These are phyloP conservation scores for Aurelia aurita DNA, from an alignment of 30 jellyfish, hydroid and myxozoan species.

Conservation along the genomic window DNA sequence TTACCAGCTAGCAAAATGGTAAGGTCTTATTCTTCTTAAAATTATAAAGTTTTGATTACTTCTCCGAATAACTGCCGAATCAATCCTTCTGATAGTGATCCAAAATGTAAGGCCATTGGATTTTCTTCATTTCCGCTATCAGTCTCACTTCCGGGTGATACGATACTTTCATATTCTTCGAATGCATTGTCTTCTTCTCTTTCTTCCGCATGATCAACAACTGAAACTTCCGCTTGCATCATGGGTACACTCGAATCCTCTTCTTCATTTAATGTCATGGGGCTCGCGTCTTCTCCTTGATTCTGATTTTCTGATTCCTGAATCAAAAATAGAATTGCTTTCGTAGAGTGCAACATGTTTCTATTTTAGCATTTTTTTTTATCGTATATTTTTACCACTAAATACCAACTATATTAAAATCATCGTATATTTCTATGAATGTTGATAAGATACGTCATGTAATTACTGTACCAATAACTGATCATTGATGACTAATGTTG, in stretches of 20 bases:
- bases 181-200: not conserved
- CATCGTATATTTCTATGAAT: too few relatives aligned
- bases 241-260: not conserved
- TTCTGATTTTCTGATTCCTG: too few relatives aligned
- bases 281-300: not conserved
- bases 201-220: constrained; percentile 15
- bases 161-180: not conserved
- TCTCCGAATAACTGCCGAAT: constrained; percentile 52
- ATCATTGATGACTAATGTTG: too few relatives aligned
- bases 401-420: too few relatives aligned
- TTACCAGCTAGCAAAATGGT: too few relatives aligned
- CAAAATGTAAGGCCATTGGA: constrained; percentile 14
- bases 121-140: constrained; percentile 66
- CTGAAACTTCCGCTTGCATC: constrained; percentile 27
- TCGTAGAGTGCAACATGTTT: too few relatives aligned
- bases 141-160: constrained; percentile 50
- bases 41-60: not conserved
- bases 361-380: too few relatives aligned
- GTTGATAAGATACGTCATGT: too few relatives aligned
- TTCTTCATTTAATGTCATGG: not conserved
- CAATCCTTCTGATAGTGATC: constrained; percentile 40
- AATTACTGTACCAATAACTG: too few relatives aligned
- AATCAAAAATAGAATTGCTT: too few relatives aligned
- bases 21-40: not conserved
- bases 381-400: too few relatives aligned